Evolutionary conservation across 2,797 vertebrate species (phyloP), one percentile per base, ranked within the genome.

Genomic region (Scarus forsteni): DNA sequence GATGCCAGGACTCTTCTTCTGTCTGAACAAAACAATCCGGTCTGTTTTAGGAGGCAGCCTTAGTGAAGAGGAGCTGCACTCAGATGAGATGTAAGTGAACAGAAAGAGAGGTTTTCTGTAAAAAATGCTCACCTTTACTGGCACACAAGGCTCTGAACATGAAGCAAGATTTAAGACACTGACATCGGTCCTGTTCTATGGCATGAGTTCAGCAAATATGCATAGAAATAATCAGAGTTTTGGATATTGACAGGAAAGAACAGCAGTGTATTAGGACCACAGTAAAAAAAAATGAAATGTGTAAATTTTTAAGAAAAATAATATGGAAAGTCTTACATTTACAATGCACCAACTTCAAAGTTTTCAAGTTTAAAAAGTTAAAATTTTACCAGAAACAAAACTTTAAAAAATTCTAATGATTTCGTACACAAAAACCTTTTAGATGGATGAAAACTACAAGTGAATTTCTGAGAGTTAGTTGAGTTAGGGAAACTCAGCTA

Each of bases 171-270:
- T 70, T 60, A 7, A 27, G 8, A 52, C 62, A 57, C 70, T 73
- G 71, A 52, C 1, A 15, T 79, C 65, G 55, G 68, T 70, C 80
- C 86, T 78, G 67, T 82, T 83, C 70, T 84, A 83, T 79, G 91
- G 86, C 90, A 88, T 79, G 65, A 75, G 67, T 50, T 54, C 39
- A 70, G 63, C 66, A 57, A 70, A 81, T 84, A 83, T 81, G 86
- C 74, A 85, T 27, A 58, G 46, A 35, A 76, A 92, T 87, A 93
- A 90, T 93, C 87, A 81, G 50, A 74, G 80, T 57, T 81, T 60
- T 43, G 51, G 54, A 80, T 35, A 44, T 1, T 55, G 64, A 55
- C 74, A 74, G 83, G 27, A 27, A 27, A 27, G 2, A 27, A 27
- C 27, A 27, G 4, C 27, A 27, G 27, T 27, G 27, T 27, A 27